Conservation (phyloP, 2,113 vertebrate species). For the Paramisgurnus dabryanus region DNA sequence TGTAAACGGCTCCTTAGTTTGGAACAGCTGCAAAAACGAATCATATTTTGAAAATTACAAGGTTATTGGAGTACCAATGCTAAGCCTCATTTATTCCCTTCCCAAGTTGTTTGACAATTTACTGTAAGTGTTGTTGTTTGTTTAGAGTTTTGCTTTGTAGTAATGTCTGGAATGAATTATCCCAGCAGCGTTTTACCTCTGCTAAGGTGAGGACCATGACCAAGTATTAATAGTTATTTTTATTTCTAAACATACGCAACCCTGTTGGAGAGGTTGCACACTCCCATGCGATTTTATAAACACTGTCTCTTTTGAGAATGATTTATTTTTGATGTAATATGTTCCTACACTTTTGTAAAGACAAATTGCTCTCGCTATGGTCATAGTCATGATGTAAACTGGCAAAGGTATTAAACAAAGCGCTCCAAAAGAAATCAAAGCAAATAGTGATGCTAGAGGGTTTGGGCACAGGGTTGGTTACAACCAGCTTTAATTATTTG, state of each 20-base stretch:
- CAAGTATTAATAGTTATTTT: neutral
- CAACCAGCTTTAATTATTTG: too few relatives aligned
- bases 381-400: neutral
- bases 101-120: neutral
- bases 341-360: conserved; percentile 6
- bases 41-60: neutral
- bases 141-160: conserved; percentile 14
- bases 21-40: conserved; percentile 20
- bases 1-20: too few relatives aligned
- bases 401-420: conserved; percentile 13
- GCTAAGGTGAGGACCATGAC: conserved; percentile 26
- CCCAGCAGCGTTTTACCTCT: conserved; percentile 44
- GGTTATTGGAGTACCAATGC: too few relatives aligned
- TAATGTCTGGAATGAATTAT: conserved; percentile 44
- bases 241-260: conserved; percentile 2
- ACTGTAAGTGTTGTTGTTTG: conserved; percentile 14
- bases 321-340: conserved; percentile 22
- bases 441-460: neutral
- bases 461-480: too few relatives aligned
- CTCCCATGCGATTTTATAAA: neutral
- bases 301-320: neutral
- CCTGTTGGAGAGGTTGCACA: neutral
- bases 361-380: neutral
- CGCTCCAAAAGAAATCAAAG: neutral
- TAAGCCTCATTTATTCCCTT: too few relatives aligned